Conservation (phyloP, 2,113 vertebrate genomes). For the Myrmophylax atrothorax region DNA sequence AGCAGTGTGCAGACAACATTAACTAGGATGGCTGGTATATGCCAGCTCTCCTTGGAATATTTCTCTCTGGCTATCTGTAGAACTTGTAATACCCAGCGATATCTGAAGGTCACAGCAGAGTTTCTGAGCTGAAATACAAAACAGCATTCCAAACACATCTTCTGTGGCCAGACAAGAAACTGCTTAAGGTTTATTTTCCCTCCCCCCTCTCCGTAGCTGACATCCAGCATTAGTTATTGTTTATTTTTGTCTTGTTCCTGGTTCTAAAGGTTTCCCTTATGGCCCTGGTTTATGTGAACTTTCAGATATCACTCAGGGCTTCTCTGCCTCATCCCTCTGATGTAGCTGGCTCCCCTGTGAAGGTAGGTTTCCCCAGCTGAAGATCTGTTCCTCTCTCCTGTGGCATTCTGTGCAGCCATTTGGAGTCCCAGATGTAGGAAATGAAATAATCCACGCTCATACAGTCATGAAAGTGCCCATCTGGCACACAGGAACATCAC, state of each 20-base stretch:
- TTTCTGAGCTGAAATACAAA: slow-evolving; percentile 64
- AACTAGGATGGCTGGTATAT: background rate
- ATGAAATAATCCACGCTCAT: slow-evolving; percentile 91
- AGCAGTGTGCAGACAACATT: slow-evolving; percentile 16
- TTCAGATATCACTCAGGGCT: slow-evolving; percentile 45
- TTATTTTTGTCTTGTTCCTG: slow-evolving; percentile 67
- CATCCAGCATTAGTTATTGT: slow-evolving; percentile 63
- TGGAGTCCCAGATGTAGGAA: slow-evolving; percentile 95
- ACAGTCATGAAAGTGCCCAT: slow-evolving; percentile 91
- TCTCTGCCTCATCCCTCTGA: slow-evolving; percentile 38
- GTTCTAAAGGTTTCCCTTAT: slow-evolving; percentile 62
- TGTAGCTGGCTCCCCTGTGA: slow-evolving; percentile 63
- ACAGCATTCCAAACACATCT: slow-evolving; percentile 63
- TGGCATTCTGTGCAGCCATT: slow-evolving; percentile 86
- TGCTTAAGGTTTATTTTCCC: slow-evolving; percentile 62
- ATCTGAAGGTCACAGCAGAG: slow-evolving; percentile 67
- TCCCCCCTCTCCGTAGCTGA: slow-evolving; percentile 33
- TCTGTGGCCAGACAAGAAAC: slow-evolving; percentile 60
- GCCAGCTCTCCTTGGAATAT: slow-evolving; percentile 36
- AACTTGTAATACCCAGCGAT: slow-evolving; percentile 41
- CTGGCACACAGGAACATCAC: slow-evolving; percentile 86
- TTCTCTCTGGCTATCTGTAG: slow-evolving; percentile 53
- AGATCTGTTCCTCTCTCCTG: slow-evolving; percentile 75
- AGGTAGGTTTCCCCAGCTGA: slow-evolving; percentile 74
- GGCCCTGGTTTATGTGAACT: slow-evolving; percentile 51